Percentiles rank a stretch among this genome's conserved stretches.
These are phyloP conservation scores for Strix aluco DNA, from an alignment of 2,113 vertebrate genomes.

Conservation along the genomic window DNA sequence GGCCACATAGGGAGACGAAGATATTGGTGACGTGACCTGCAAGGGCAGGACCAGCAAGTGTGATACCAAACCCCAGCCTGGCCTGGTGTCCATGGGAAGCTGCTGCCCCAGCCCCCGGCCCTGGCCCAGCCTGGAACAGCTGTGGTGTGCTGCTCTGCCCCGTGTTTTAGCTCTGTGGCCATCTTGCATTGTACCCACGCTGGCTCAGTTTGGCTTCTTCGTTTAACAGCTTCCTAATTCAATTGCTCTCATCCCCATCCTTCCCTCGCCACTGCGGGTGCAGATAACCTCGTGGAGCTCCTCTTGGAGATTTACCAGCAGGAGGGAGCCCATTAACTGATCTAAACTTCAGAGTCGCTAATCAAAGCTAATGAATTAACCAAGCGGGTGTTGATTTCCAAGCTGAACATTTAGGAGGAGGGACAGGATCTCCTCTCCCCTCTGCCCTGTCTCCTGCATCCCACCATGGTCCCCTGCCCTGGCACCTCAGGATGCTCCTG, in stretches of 20 bases:
- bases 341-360: neutral
- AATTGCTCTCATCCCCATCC: neutral
- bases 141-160: accelerated
- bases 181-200: accelerated
- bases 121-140: accelerated
- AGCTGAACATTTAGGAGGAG: neutral
- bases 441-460: neutral
- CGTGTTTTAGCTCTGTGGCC: neutral
- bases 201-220: neutral
- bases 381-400: slow-evolving; percentile 8
- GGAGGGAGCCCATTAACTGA: slow-evolving; percentile 25
- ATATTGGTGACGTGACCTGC: neutral
- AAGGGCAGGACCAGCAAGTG: neutral
- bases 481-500: neutral
- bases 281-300: slow-evolving; percentile 3
- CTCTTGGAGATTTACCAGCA: neutral
- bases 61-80: neutral
- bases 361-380: slow-evolving; percentile 47
- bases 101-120: neutral
- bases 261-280: neutral
- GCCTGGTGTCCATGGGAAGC: neutral
- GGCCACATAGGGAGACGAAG: neutral
- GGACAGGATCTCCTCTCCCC: neutral
- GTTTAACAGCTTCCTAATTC: neutral
- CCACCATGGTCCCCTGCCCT: neutral